Evolutionary conservation across 1,140 invertebrate genomes (phyloP).

Genomic region (Drosophila auraria): DNA sequence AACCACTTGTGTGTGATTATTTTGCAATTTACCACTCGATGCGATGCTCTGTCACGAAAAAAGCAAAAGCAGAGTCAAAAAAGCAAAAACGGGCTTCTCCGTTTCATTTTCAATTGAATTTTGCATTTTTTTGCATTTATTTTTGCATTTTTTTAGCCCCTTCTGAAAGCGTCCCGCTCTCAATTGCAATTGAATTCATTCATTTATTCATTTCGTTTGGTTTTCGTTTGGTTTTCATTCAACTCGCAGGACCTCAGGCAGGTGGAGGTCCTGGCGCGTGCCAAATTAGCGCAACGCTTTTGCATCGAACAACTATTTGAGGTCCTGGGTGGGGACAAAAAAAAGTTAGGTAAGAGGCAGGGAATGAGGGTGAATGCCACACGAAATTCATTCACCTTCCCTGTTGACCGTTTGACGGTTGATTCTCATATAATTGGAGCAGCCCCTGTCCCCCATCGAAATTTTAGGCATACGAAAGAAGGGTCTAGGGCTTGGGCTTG

Average conservation of each 20-base stretch:
- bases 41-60: slow-evolving; percentile 16
- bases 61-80: slow-evolving; percentile 5
- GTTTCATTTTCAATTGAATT: slow-evolving; percentile 70
- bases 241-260: slow-evolving; percentile 47
- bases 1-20: slow-evolving; percentile 74
- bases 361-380: neutral
- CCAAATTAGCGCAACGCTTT: slow-evolving; percentile 74
- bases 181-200: slow-evolving; percentile 82
- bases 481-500: slow-evolving; percentile 10
- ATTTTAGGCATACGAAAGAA: slow-evolving; percentile 8
- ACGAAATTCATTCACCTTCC: slow-evolving; percentile 18
- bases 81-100: slow-evolving; percentile 26
- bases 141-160: slow-evolving; percentile 11
- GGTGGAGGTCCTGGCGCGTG: slow-evolving; percentile 59
- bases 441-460: neutral
- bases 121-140: slow-evolving; percentile 8
- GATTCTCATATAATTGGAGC: slow-evolving; percentile 35
- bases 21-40: slow-evolving; percentile 79
- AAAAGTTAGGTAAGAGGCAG: neutral
- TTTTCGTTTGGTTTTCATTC: slow-evolving; percentile 40
- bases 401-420: slow-evolving; percentile 6
- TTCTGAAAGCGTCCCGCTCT: slow-evolving; percentile 22
- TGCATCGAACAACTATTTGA: slow-evolving; percentile 72
- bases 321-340: neutral
- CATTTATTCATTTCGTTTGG: slow-evolving; percentile 71